A percentile compares a stretch with the other conserved stretches of the same genome.
phyloP scores from a whole-genome alignment of 2,888 invertebrate species.

The Sycophila texana region DNA sequence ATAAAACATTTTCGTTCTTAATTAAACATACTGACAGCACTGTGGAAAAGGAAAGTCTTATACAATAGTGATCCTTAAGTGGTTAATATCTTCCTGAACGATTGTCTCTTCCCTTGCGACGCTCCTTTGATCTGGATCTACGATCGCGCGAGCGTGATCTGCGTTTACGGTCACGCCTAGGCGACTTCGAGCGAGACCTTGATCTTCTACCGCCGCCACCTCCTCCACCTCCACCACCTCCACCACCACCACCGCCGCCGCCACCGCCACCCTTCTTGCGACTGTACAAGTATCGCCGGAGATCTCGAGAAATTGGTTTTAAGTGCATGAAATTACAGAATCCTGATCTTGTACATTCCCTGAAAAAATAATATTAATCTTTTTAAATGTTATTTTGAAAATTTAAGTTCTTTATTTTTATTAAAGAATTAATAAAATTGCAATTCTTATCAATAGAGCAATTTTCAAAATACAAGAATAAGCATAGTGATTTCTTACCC shows the following conservation, averaged over 20 bases:
- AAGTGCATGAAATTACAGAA: slow-evolving; percentile 99
- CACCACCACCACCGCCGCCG: slow-evolving; percentile 73
- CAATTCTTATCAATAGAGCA: not conserved
- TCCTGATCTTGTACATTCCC: slow-evolving; percentile 97
- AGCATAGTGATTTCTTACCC: slow-evolving; percentile 78
- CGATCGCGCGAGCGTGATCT: slow-evolving; percentile 74
- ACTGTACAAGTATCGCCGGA: slow-evolving; percentile 89
- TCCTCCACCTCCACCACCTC: slow-evolving; percentile 74
- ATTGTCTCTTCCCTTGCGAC: slow-evolving; percentile 75
- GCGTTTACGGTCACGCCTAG: slow-evolving; percentile 76
- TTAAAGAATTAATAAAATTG: not conserved
- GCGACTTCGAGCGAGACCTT: slow-evolving; percentile 79
- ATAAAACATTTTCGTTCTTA: no score
- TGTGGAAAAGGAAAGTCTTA: no score
- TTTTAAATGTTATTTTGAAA: no score
- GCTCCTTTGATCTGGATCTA: slow-evolving; percentile 72
- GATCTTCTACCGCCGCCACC: slow-evolving; percentile 78
- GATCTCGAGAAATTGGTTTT: slow-evolving; percentile 97
- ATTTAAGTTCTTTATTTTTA: not conserved
- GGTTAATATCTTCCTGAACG: slow-evolving; percentile 77
- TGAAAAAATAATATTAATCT: slow-evolving; percentile 65
- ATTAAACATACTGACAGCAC: no score
- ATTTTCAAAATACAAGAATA: not conserved
- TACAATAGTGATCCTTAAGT: not conserved
- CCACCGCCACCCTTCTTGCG: slow-evolving; percentile 78